phyloP scores from a whole-genome alignment of 2,797 vertebrate species.

The Karalla daura region DNA sequence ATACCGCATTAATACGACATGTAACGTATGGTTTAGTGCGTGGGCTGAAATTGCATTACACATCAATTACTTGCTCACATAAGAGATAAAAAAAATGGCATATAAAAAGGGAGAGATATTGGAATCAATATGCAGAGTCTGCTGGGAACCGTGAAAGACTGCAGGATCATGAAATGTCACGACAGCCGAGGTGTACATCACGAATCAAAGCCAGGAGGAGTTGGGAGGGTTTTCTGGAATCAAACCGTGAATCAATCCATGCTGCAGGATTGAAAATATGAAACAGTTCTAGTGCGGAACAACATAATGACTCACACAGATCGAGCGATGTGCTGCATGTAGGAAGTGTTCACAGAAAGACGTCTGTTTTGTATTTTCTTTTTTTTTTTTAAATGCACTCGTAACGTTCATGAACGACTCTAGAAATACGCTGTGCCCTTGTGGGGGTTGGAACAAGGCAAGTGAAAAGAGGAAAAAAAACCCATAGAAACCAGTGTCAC shows the following conservation, averaged over 20 bases:
- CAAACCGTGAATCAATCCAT: conserved; percentile 16
- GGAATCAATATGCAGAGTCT: not conserved
- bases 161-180: conserved; percentile 39
- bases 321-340: conserved; percentile 41
- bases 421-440: conserved; percentile 48
- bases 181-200: conserved; percentile 11
- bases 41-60: conserved; percentile 16
- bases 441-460: conserved; percentile 38
- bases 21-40: conserved; percentile 14
- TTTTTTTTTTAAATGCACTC: conserved; percentile 41
- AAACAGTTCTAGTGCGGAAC: conserved; percentile 18
- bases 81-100: conserved; percentile 10
- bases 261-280: conserved; percentile 21
- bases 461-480: conserved; percentile 19
- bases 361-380: too few relatives aligned
- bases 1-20: not conserved
- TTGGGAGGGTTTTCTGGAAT: conserved; percentile 27
- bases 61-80: not conserved
- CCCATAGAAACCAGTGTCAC: conserved; percentile 58
- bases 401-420: conserved; percentile 37
- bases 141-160: conserved; percentile 8
- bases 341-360: conserved; percentile 39
- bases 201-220: conserved; percentile 23
- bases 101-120: conserved; percentile 15
- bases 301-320: conserved; percentile 36